Base-by-base conservation (phyloP, 2,113 vertebrate species). In the Pteruthius melanotis region DNA sequence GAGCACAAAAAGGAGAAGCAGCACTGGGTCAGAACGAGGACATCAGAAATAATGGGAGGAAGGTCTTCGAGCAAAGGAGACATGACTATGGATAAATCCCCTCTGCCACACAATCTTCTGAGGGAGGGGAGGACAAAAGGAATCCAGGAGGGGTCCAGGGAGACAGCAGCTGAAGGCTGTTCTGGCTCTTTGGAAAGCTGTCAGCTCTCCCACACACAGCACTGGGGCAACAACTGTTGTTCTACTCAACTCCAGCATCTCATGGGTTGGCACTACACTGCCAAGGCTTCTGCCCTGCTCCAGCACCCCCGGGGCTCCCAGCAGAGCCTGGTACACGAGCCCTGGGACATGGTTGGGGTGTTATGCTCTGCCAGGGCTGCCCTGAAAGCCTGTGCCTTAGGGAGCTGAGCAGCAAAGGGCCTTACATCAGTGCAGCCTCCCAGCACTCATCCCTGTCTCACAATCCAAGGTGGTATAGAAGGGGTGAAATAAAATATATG, bases 191-290 rank as follows among this genome's bases (percentile, higher is more conserved):
- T 7, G 7, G 59, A 35, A 76, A 83, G 33, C 71, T 56, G 47
- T 18, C 42, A 30, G 60, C 37, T 68, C 39, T 39, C 23, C 13
- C 4, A 11, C 1, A 2, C 3, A 1, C 1, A 42, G 40, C 49
- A 44, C 33, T 10, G 35, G 33, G 22, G 10, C 10, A 44, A 39
- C 37, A 66, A 66, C 13, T 28, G 20, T 1, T 17, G 2, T 30
- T n/a, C 56, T 21, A 3, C 42, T 39, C 23, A 61, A 2, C 24
- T 57, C 16, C 47, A 8, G 5, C 18, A 30, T 22, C 59, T 57
- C 50, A 10, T 9, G 65, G 74, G 24, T 10, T 39, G n/a, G 45
- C 69, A 40, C 37, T 11, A 1, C 11, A 10, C 35, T 40, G 19
- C 57, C n/a, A 74, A 39, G 71, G 37, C 22, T 56, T 13, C 56